These are phyloP conservation scores for Emydura subglobosa DNA, from an alignment of 2,113 vertebrate genomes.

Conservation along the genomic window DNA sequence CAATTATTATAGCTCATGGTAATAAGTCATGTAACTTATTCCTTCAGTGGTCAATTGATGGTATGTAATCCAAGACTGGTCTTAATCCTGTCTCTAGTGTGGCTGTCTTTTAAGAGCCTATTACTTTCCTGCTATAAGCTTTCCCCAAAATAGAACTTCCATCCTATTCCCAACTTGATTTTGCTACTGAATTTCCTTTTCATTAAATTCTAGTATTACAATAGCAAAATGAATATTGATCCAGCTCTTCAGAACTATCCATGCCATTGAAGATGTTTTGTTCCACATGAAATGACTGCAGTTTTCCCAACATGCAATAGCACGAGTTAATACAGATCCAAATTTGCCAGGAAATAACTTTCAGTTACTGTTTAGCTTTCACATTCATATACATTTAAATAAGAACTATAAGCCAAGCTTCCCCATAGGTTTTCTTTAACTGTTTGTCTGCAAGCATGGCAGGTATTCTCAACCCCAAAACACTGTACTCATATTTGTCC, in stretches of 20 bases:
- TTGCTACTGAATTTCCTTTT: background rate
- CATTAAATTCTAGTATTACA: conserved; percentile 35
- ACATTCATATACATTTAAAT: background rate
- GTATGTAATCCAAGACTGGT: background rate
- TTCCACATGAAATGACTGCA: background rate
- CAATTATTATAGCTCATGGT: background rate
- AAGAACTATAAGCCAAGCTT: background rate
- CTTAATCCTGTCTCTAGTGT: background rate
- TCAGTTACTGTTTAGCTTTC: background rate
- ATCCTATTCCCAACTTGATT: background rate
- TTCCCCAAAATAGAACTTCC: background rate
- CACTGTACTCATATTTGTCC: background rate
- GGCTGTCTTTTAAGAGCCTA: background rate
- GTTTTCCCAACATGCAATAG: background rate
- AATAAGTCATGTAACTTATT: background rate
- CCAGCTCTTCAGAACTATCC: conserved; percentile 33
- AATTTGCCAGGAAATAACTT: background rate
- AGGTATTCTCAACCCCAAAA: background rate
- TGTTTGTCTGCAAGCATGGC: background rate
- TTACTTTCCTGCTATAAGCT: background rate
- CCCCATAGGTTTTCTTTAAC: background rate
- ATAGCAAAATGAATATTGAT: conserved; percentile 19
- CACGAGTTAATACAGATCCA: background rate
- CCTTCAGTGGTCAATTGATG: background rate
- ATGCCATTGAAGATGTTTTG: background rate